Percentiles rank a stretch among this genome's conserved stretches.
Conservation (phyloP, 2,888 invertebrate genomes). For the Abrostola tripartita region DNA sequence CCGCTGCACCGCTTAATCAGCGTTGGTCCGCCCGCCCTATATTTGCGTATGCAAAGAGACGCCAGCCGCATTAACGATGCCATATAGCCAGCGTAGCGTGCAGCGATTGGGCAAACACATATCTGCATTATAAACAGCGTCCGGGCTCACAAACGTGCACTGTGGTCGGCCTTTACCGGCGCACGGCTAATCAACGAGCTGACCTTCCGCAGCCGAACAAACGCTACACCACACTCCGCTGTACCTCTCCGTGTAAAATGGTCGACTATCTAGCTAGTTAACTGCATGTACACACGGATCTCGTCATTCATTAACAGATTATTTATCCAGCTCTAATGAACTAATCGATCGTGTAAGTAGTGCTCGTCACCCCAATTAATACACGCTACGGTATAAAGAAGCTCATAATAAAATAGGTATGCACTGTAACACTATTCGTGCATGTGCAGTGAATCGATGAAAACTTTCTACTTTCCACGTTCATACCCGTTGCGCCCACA, state of each 20-base stretch:
- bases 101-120: constrained; percentile 89
- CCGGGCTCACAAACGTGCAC: constrained; percentile 86
- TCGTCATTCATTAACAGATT: constrained; percentile 56
- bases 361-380: constrained; percentile 58
- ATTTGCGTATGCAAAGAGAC: constrained; percentile 89
- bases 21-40: constrained; percentile 85
- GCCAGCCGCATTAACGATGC: constrained; percentile 88
- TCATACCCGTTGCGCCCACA: constrained; percentile 76
- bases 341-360: constrained; percentile 51
- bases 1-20: constrained; percentile 86
- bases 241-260: constrained; percentile 66
- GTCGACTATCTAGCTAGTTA: constrained; percentile 60
- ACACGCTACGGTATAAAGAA: constrained; percentile 68
- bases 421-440: constrained; percentile 75
- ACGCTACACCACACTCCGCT: constrained; percentile 72
- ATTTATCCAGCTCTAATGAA: constrained; percentile 56
- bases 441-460: constrained; percentile 86
- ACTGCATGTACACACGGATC: constrained; percentile 44
- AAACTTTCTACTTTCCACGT: constrained; percentile 87
- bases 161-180: constrained; percentile 87
- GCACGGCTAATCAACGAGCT: constrained; percentile 87
- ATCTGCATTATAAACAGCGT: constrained; percentile 89
- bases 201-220: constrained; percentile 85
- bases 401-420: constrained; percentile 67
- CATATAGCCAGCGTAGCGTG: constrained; percentile 88